phyloP scores from a whole-genome alignment of 2,888 invertebrate species.

The Netelia inedita region DNA sequence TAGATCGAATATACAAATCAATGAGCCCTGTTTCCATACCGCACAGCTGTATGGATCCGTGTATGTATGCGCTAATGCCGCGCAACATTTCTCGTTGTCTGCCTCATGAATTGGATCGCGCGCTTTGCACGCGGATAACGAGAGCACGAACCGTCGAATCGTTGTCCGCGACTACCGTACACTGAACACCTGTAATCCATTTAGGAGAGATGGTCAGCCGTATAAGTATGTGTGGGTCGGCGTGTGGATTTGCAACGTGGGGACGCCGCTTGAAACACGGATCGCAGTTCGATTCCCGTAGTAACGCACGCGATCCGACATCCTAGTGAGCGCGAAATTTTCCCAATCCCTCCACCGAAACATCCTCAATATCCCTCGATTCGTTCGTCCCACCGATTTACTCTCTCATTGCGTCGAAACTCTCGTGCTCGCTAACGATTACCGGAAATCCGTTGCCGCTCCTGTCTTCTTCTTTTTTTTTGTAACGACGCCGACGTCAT shows the following conservation, averaged over 20 bases:
- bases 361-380: constrained; percentile 57
- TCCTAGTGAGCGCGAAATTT: constrained; percentile 60
- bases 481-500: constrained; percentile 8
- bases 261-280: constrained; percentile 59
- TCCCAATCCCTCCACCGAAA: constrained; percentile 22
- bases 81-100: constrained; percentile 1
- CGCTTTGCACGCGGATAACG: constrained; percentile 63
- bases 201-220: constrained; percentile 60
- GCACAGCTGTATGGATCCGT: not conserved
- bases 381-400: constrained; percentile 51
- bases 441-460: constrained; percentile 15
- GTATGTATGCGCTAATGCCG: constrained; percentile 21
- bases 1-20: constrained; percentile 58
- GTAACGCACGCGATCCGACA: constrained; percentile 51
- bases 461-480: constrained; percentile 2
- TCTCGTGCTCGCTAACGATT: constrained; percentile 29
- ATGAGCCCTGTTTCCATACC: constrained; percentile 12
- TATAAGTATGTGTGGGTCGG: constrained; percentile 8
- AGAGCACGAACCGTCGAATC: constrained; percentile 61
- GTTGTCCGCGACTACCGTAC: constrained; percentile 55
- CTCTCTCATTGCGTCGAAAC: constrained; percentile 34
- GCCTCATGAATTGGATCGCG: constrained; percentile 61
- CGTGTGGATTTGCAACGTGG: constrained; percentile 19
- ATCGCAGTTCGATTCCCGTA: constrained; percentile 62
- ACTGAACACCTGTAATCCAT: constrained; percentile 69